phyloP scores from a whole-genome alignment of 2,113 vertebrate species.

The Phyllostomus discolor region DNA sequence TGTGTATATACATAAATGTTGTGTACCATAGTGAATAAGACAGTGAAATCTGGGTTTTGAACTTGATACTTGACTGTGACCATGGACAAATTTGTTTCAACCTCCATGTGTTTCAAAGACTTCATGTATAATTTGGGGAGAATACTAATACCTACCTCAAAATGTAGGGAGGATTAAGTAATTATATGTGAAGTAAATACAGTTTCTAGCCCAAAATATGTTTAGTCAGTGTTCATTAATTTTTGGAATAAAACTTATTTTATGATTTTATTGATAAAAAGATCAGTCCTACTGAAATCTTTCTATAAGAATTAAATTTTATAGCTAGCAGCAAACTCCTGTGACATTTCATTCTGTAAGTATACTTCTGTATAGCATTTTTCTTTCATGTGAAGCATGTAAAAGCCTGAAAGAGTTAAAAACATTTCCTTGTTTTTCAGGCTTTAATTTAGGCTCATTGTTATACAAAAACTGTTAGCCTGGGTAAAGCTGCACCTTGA shows the following conservation, averaged over 20 bases:
- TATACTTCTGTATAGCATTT: constrained; percentile 39
- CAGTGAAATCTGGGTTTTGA: not conserved
- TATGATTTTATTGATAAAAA: constrained; percentile 23
- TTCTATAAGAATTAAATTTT: constrained; percentile 60
- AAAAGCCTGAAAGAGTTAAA: constrained; percentile 83
- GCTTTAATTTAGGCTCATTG: constrained; percentile 90
- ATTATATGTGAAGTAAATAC: not conserved
- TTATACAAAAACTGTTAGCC: constrained; percentile 90
- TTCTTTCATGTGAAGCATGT: constrained; percentile 53
- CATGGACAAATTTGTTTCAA: not conserved
- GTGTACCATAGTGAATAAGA: not conserved
- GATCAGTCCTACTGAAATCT: not conserved
- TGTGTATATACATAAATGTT: not conserved
- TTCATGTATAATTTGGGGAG: not conserved
- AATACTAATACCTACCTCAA: not conserved
- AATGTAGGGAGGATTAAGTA: not conserved
- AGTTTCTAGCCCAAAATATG: not conserved
- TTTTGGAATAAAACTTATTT: constrained; percentile 20
- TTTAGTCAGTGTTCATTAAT: not conserved
- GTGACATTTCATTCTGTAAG: constrained; percentile 8
- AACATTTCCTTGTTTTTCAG: constrained; percentile 82
- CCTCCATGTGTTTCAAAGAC: not conserved
- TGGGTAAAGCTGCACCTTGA: constrained; percentile 91
- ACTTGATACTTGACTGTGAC: not conserved
- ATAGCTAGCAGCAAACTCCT: not conserved